Evolutionary conservation across 2,797 vertebrate species (phyloP), one percentile per base, ranked within the genome.

Genomic region (Syngnathus acus): DNA sequence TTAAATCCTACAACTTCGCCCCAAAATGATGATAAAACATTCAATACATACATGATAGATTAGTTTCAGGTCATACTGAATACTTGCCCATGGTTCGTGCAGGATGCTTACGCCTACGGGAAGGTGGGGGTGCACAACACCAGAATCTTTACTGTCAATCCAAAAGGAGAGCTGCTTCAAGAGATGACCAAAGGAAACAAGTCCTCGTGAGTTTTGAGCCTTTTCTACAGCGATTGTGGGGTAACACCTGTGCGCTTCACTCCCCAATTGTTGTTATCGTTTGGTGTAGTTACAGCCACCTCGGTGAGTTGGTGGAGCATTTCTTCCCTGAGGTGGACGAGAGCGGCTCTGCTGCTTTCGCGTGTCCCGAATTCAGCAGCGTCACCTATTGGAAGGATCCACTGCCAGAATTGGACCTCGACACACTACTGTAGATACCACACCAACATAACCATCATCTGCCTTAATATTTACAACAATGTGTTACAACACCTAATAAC

Each of bases 151-250:
- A 98, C 93, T 0, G 94, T 98, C 66, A 99, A 96, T 78, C 94
- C 95, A n/a, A 95, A 90, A 77, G 95, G 97, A 85, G 95, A 98
- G 75, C 89, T 99, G 53, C 93, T 86, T 66, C 95, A 93, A 88
- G 96, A 98, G 81, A 89, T 88, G 77, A 86, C 80, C 0, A 95
- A 93, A 87, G 92, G 84, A 72, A 92, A 91, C 85, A 98, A 95
- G 72, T 95, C 95, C 71, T 94, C 94, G 95, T 99, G 86, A 94
- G 95, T 76, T 32, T 66, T 43, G 43, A 21, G 6, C 19, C 2
- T 32, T 19, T 43, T 62, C 42, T 9, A 43, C 6, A 10, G 16
- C 13, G 7, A 32, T 32, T 32, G 32, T 32, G 32, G 32, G 32
- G 32, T 32, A 32, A 32, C 32, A 32, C 32, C 32, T 32, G 32